Evolutionary conservation across 2,888 invertebrate genomes (phyloP).

Genomic region (Tiliacea citrago): DNA sequence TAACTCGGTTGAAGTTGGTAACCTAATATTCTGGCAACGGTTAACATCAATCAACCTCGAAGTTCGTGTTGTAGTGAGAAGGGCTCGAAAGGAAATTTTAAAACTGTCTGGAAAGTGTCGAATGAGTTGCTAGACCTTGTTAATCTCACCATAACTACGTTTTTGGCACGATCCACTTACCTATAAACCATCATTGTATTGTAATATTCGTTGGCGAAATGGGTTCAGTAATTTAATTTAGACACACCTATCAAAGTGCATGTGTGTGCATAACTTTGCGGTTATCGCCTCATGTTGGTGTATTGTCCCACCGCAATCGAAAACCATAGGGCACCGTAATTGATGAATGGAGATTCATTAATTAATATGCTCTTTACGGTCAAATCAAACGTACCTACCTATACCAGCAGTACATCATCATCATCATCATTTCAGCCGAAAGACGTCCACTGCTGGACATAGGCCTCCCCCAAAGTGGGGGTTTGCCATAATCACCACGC

Average conservation of each 20-base stretch:
- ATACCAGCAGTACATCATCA: too few relatives aligned
- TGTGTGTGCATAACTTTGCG: background rate
- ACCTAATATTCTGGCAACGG: slow-evolving; percentile 69
- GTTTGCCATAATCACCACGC: too few relatives aligned
- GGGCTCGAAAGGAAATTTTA: background rate
- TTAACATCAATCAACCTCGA: slow-evolving; percentile 70
- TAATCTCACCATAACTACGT: background rate
- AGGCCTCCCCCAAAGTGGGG: too few relatives aligned
- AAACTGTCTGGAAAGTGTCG: background rate
- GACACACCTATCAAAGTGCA: background rate
- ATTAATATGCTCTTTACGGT: background rate
- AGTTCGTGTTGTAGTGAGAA: slow-evolving; percentile 50
- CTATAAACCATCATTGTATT: background rate
- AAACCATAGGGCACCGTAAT: background rate
- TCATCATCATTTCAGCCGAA: too few relatives aligned
- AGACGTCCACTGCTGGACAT: too few relatives aligned
- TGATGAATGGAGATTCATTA: background rate
- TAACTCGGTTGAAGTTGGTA: slow-evolving; percentile 65
- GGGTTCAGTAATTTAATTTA: background rate
- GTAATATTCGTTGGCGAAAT: background rate
- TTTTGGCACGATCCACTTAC: background rate
- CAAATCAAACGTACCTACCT: background rate
- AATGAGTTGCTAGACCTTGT: too few relatives aligned
- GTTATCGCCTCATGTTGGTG: background rate
- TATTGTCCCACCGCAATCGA: background rate